Evolutionary conservation across 37 sponge, comb jelly and placozoan species (phyloP).

Genomic region (Spongia lamella): DNA sequence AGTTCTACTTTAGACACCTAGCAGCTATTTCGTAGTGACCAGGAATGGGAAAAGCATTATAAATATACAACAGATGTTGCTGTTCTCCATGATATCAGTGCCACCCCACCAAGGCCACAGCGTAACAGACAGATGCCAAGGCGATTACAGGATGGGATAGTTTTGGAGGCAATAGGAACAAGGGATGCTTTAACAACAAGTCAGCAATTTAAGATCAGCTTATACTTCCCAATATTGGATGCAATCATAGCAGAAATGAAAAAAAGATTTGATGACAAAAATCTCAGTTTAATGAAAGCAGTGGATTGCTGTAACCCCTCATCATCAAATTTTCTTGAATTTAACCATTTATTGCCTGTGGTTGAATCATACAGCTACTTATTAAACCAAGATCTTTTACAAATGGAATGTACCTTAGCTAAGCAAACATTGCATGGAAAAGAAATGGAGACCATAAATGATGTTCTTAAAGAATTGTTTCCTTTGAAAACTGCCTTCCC

Average conservation of each 20-base stretch:
- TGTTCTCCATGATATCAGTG: constrained; percentile 14
- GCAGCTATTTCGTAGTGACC: constrained; percentile 31
- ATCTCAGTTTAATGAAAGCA: constrained; percentile 26
- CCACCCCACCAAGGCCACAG: constrained; percentile 21
- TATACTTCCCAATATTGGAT: constrained; percentile 24
- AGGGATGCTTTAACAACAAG: constrained; percentile 14
- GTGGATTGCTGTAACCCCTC: constrained; percentile 10
- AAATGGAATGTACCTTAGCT: constrained; percentile 26
- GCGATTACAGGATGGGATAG: constrained; percentile 23
- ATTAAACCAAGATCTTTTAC: too few species aligned
- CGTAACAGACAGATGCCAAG: constrained; percentile 17
- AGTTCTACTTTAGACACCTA: constrained; percentile 16
- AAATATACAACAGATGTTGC: constrained; percentile 37
- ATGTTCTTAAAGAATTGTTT: constrained; percentile 4
- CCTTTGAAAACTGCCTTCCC: constrained; percentile 10
- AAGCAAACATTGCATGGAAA: constrained; percentile 8
- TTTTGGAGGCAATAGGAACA: constrained; percentile 25
- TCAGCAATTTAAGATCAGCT: constrained; percentile 6
- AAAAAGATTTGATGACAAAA: constrained; percentile 4
- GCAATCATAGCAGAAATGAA: constrained; percentile 9
- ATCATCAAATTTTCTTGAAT: constrained; percentile 12
- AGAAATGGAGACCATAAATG: background rate
- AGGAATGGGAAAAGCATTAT: constrained; percentile 40
- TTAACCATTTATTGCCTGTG: too few species aligned
- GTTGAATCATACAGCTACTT: too few species aligned